These are phyloP conservation scores for Xestoiulus laeticollis DNA, from an alignment of 2,888 invertebrate genomes.

Conservation along the genomic window DNA sequence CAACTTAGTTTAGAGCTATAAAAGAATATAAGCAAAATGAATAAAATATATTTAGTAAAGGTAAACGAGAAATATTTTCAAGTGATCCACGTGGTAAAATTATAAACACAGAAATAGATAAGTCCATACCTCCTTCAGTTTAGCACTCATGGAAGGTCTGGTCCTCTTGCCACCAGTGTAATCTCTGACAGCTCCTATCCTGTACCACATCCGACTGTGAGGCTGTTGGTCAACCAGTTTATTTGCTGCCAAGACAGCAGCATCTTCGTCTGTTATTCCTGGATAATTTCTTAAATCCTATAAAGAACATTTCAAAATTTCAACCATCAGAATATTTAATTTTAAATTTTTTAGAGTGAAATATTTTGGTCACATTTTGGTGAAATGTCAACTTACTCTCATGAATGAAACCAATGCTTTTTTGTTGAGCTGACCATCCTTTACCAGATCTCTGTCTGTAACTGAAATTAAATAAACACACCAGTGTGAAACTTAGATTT, in stretches of 20 bases:
- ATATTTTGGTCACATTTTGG: no score
- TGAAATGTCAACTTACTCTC: constrained; percentile 57
- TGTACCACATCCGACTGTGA: constrained; percentile 70
- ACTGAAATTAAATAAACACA: constrained; percentile 50
- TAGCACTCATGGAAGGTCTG: constrained; percentile 65
- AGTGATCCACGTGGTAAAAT: not conserved
- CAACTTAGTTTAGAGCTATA: not conserved
- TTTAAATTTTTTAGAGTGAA: not conserved
- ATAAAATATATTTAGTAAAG: not conserved
- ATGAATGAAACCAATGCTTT: constrained; percentile 65
- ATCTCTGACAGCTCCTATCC: constrained; percentile 69
- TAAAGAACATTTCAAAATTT: constrained; percentile 57
- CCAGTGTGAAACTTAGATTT: not conserved
- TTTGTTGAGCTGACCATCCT: constrained; percentile 61
- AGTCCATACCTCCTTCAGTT: constrained; percentile 66
- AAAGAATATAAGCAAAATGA: not conserved
- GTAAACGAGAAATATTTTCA: not conserved
- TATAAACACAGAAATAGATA: not conserved
- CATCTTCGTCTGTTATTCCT: constrained; percentile 68
- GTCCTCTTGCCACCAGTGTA: constrained; percentile 67
- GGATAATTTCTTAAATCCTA: constrained; percentile 67
- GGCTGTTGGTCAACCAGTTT: constrained; percentile 67
- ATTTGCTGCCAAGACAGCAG: constrained; percentile 68
- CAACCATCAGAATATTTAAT: not conserved
- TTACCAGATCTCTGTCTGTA: constrained; percentile 52